Conservation (phyloP, 2,113 vertebrate genomes). For the Myanophis thanlyinensis region DNA sequence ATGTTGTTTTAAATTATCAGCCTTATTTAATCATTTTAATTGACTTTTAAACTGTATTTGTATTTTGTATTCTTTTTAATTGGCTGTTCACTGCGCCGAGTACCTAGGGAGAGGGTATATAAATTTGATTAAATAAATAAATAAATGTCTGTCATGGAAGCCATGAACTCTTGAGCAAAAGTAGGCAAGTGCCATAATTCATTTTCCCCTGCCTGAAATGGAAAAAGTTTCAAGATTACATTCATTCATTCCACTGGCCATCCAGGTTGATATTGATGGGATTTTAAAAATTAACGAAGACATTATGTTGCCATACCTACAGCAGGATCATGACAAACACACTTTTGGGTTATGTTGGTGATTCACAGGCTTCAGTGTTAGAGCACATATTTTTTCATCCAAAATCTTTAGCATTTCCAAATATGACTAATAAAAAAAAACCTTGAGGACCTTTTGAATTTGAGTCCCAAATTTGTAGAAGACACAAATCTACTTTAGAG, state of each 20-base stretch:
- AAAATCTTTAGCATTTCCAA: neutral
- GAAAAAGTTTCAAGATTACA: neutral
- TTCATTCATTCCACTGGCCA: neutral
- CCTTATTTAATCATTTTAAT: too few species aligned
- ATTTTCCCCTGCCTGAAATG: neutral
- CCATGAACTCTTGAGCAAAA: too few species aligned
- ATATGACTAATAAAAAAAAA: neutral
- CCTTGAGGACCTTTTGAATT: neutral
- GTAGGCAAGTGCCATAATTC: neutral
- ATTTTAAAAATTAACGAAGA: neutral
- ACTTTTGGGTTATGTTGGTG: neutral
- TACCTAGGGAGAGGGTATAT: too few species aligned
- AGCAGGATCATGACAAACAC: neutral
- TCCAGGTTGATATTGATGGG: neutral
- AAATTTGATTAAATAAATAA: too few species aligned
- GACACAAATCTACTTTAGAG: neutral
- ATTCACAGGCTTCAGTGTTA: neutral
- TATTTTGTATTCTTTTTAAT: too few species aligned
- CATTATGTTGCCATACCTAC: neutral
- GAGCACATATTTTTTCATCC: neutral
- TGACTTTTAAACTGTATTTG: too few species aligned
- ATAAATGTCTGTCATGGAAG: too few species aligned
- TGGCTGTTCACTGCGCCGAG: too few species aligned
- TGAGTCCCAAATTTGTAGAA: neutral
- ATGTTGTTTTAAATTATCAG: too few species aligned